Evolutionary conservation across 2,113 vertebrate species (phyloP).

Genomic region (Thunnus maccoyii): DNA sequence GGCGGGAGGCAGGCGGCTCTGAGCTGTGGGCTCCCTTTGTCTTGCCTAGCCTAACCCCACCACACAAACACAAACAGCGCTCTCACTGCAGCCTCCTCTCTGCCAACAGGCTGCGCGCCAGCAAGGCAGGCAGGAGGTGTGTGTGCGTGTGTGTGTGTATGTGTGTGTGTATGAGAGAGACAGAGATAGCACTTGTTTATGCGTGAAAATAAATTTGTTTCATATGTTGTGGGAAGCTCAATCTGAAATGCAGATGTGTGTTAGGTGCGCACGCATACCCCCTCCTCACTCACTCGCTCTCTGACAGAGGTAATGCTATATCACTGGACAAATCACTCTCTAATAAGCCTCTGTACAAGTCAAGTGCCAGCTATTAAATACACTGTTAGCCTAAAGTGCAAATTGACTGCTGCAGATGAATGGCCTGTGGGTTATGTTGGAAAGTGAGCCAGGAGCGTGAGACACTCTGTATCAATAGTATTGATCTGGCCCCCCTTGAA

Average conservation of each 20-base stretch:
- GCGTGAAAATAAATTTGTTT: constrained; percentile 49
- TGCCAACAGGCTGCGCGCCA: constrained; percentile 82
- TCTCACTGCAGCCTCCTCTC: constrained; percentile 70
- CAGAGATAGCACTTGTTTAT: constrained; percentile 52
- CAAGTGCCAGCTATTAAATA: constrained; percentile 87
- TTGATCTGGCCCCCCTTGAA: constrained; percentile 85
- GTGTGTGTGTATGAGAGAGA: constrained; percentile 16
- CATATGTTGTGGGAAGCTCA: constrained; percentile 49
- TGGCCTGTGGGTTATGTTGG: constrained; percentile 82
- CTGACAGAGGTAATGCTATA: constrained; percentile 84
- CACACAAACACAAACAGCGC: constrained; percentile 74
- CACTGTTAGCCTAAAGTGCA: constrained; percentile 85
- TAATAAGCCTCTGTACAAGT: constrained; percentile 86
- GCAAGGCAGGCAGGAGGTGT: constrained; percentile 50
- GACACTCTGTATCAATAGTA: constrained; percentile 84
- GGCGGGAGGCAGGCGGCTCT: constrained; percentile 54
- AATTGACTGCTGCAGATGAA: constrained; percentile 90
- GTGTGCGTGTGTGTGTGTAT: constrained; percentile 18
- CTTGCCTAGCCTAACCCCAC: constrained; percentile 61
- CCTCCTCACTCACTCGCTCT: constrained; percentile 9
- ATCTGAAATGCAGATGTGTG: constrained; percentile 52
- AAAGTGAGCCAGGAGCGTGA: constrained; percentile 81
- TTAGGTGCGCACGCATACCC: constrained; percentile 5
- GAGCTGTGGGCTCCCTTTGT: constrained; percentile 86
- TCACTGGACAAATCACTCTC: constrained; percentile 90